A percentile compares a stretch with the other conserved stretches of the same genome.
Evolutionary conservation across 2,113 vertebrate species (phyloP).

Genomic region (Nothocercus nigrocapillus): DNA sequence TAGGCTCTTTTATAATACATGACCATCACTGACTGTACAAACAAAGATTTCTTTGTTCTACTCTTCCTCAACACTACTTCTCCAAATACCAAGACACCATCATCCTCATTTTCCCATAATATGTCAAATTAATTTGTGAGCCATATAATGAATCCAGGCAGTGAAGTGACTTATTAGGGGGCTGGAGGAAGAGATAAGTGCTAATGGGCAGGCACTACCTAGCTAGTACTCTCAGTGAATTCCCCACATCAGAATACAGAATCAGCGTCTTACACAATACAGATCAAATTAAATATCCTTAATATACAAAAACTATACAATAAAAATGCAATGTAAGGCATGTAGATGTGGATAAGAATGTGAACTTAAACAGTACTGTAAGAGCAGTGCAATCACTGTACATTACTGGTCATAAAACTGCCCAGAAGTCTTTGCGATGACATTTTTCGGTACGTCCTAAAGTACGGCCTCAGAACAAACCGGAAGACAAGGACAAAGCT

Average conservation of each 20-base stretch:
- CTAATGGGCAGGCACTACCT: neutral
- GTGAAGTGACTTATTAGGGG: neutral
- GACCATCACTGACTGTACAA: neutral
- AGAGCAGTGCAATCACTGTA: neutral
- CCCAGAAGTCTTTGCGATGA: neutral
- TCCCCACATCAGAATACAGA: neutral
- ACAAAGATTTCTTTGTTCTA: neutral
- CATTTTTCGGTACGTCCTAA: neutral
- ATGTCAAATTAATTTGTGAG: neutral
- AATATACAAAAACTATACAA: neutral
- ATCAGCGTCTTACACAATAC: neutral
- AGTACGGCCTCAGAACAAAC: neutral
- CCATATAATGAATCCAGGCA: neutral
- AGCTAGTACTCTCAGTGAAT: neutral
- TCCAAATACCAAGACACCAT: neutral
- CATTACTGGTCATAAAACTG: neutral
- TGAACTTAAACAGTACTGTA: neutral
- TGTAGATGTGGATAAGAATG: neutral
- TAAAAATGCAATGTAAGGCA: neutral
- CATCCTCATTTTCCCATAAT: neutral
- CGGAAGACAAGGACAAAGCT: neutral
- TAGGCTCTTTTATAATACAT: neutral
- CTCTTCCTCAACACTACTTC: neutral
- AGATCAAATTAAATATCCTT: neutral
- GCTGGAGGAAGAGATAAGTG: fast-evolving